Percentiles rank a stretch among this genome's conserved stretches.
Evolutionary conservation across 1,140 invertebrate genomes (phyloP).

Genomic region (Antheraea mylitta): DNA sequence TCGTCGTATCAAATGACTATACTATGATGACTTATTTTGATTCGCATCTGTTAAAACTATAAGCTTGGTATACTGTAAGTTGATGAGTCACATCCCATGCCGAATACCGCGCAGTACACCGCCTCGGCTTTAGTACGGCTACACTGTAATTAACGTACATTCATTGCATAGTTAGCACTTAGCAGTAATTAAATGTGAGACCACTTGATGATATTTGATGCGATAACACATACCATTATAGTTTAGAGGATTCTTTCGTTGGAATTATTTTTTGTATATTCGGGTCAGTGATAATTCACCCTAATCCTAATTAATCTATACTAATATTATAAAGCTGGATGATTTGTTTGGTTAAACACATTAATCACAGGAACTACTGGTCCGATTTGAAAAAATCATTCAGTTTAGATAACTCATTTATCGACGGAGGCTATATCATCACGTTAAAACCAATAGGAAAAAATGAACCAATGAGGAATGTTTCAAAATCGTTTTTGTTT

Average conservation of each 20-base stretch:
- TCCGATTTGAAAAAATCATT: too few species aligned
- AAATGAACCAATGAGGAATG: too few species aligned
- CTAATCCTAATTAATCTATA: too few species aligned
- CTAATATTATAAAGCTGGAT: too few species aligned
- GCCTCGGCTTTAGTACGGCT: not conserved
- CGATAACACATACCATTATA: not conserved
- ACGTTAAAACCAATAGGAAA: too few species aligned
- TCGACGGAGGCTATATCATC: too few species aligned
- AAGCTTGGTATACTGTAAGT: not conserved
- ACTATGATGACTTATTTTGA: conserved; percentile 1
- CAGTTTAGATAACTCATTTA: too few species aligned
- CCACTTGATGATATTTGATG: not conserved
- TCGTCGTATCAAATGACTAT: not conserved
- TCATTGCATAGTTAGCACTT: conserved; percentile 17
- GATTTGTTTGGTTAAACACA: too few species aligned
- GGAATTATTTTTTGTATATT: not conserved
- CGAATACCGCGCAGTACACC: not conserved
- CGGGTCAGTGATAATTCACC: not conserved
- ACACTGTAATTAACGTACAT: conserved; percentile 16
- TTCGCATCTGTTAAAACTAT: conserved; percentile 5
- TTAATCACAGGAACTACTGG: too few species aligned
- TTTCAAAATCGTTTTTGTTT: too few species aligned
- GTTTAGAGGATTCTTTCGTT: not conserved
- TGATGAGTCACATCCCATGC: conserved; percentile 13
- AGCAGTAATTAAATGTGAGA: conserved; percentile 16